Evolutionary conservation across 2,113 vertebrate species (phyloP), one percentile per base, ranked within the genome.

Genomic region (Scopus umbretta): DNA sequence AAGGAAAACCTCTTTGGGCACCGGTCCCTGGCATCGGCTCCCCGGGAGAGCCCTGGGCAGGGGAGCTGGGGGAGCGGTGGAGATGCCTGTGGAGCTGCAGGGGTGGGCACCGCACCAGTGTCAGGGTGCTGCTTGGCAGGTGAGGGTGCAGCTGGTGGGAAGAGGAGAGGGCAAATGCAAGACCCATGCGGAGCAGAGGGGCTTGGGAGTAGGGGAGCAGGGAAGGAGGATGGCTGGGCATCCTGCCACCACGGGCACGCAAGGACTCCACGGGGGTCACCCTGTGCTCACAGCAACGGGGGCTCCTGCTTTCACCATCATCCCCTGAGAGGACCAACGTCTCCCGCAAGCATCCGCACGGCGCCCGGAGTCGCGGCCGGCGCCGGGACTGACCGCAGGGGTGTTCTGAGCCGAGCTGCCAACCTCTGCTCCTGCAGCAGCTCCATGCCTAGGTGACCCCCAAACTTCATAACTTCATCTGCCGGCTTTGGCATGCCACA

Each of bases 401-500:
- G 13, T 40, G 52, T 6, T 5, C 50, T 15, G 56, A 8, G 3
- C 17, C 0, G 0, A 25, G 47, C 38, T 34, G 42, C 49, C 25
- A 1, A 1, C 17, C 87, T n/a, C 40, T 7, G 73, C 56, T 36
- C 50, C 62, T 22, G 53, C 65, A 9, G 71, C 66, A 15, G n/a
- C 71, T 6, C 45, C 2, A 0, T 9, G 30, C 3, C 47, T 34
- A 1, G 40, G 23, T 2, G 23, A 22, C 40, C 73, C 20, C 52
- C 2, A 4, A 8, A 15, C 10, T 9, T 15, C 43, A 0, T 2
- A 5, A 0, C 36, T 11, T 42, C 13, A 2, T 5, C 40, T 8
- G 53, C 82, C 2, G 1, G 17, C 56, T 38, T 29, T 5, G 58
- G 18, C 1, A 0, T 2, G 16, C 4, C 5, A 0, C 5, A 3